These are phyloP conservation scores for Notospermus geniculatus DNA, from an alignment of 1,140 invertebrate genomes.

Conservation along the genomic window DNA sequence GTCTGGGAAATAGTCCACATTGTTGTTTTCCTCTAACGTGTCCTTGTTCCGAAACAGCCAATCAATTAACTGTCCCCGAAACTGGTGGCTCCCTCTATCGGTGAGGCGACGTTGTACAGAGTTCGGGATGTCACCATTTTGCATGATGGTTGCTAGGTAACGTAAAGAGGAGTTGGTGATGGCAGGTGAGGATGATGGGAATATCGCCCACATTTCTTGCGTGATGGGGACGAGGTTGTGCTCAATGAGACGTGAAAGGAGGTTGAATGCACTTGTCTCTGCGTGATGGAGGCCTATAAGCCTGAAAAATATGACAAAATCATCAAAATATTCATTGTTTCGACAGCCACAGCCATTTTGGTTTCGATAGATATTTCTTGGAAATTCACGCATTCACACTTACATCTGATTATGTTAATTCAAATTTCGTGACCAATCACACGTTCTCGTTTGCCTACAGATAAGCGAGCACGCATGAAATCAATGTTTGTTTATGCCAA, in stretches of 20 bases:
- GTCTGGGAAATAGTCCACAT: no score
- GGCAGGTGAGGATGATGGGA: conserved; percentile 23
- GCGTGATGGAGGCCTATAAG: conserved; percentile 31
- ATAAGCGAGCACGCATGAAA: no score
- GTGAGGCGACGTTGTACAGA: conserved; percentile 25
- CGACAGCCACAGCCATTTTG: no score
- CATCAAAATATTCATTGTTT: no score
- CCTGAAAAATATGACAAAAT: conserved; percentile 22
- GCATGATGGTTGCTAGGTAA: conserved; percentile 22
- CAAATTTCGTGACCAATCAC: no score
- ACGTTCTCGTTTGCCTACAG: no score
- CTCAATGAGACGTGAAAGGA: conserved; percentile 26
- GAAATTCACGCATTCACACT: no score
- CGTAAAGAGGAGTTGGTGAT: conserved; percentile 22
- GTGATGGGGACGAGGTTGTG: conserved; percentile 13
- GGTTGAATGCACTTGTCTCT: conserved; percentile 22
- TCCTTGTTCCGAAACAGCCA: conserved; percentile 23
- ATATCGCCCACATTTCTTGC: conserved; percentile 34
- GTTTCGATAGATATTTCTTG: no score
- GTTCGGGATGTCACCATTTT: conserved; percentile 26
- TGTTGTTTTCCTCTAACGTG: no score
- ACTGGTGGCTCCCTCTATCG: conserved; percentile 16
- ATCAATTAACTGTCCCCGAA: conserved; percentile 28
- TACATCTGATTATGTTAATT: no score
- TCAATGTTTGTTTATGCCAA: no score